These are phyloP conservation scores for Cataglyphis livida DNA, from an alignment of 2,888 invertebrate genomes.

Conservation along the genomic window DNA sequence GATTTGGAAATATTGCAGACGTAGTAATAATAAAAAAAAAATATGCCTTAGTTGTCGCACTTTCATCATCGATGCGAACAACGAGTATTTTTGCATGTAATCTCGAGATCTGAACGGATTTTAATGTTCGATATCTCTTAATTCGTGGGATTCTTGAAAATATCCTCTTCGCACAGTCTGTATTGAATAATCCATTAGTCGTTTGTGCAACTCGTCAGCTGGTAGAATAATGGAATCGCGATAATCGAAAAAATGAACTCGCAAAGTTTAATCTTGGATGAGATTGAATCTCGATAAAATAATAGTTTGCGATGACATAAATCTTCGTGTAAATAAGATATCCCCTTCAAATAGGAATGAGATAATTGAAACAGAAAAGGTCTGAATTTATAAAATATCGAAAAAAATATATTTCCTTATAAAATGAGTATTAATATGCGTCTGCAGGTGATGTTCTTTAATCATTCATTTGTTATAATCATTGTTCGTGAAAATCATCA, in stretches of 20 bases:
- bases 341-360: not conserved
- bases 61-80: not conserved
- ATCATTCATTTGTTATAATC: slow-evolving; percentile 2
- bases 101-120: not conserved
- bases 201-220: slow-evolving; percentile 19
- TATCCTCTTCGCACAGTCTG: not conserved
- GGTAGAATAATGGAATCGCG: slow-evolving; percentile 24
- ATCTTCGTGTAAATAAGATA: slow-evolving; percentile 27
- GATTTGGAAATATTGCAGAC: not conserved
- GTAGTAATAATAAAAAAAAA: too few relatives aligned
- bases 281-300: slow-evolving; percentile 24
- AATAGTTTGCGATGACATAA: slow-evolving; percentile 17
- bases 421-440: slow-evolving; percentile 1
- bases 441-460: slow-evolving; percentile 6
- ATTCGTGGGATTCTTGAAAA: not conserved
- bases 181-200: slow-evolving; percentile 20
- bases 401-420: not conserved
- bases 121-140: not conserved
- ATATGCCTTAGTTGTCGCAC: not conserved
- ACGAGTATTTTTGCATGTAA: not conserved
- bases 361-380: not conserved
- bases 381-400: not conserved
- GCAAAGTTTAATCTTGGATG: slow-evolving; percentile 32
- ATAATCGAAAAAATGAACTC: slow-evolving; percentile 36
- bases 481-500: not conserved